Conservation (phyloP, 1,140 invertebrate species). For the Mercenaria mercenaria region DNA sequence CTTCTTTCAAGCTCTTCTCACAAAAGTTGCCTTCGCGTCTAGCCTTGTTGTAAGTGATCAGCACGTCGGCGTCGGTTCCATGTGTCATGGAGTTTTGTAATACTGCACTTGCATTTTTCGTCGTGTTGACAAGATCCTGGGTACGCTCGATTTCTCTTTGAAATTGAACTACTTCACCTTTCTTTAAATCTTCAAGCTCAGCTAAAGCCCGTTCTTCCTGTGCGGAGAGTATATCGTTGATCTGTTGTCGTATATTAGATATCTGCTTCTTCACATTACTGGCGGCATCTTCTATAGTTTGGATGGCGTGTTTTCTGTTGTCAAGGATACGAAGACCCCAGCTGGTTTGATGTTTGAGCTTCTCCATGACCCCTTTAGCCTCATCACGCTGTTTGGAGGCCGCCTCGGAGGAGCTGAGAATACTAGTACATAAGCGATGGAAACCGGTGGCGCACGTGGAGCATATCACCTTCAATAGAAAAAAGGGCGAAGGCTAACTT, state of each 20-base stretch:
- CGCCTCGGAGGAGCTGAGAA: constrained; percentile 66
- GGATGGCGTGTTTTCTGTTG: constrained; percentile 65
- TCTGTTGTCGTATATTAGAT: constrained; percentile 65
- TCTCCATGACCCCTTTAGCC: constrained; percentile 63
- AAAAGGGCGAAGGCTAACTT: no score
- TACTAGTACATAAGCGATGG: constrained; percentile 69
- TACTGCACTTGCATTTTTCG: constrained; percentile 65
- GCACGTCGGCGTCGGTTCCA: constrained; percentile 69
- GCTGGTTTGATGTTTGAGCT: constrained; percentile 65
- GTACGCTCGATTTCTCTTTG: constrained; percentile 66
- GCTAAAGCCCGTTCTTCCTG: constrained; percentile 65
- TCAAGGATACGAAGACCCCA: constrained; percentile 69
- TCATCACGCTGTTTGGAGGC: constrained; percentile 67
- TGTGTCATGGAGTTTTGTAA: constrained; percentile 69
- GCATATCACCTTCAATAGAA: constrained; percentile 57
- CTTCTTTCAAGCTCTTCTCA: constrained; percentile 66
- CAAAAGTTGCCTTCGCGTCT: constrained; percentile 63
- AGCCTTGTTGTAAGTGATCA: constrained; percentile 67
- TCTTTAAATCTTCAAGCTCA: constrained; percentile 61
- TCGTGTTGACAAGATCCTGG: constrained; percentile 67
- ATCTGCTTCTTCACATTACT: constrained; percentile 68
- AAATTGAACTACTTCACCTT: constrained; percentile 62
- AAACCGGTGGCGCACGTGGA: constrained; percentile 68
- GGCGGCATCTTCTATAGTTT: constrained; percentile 61
- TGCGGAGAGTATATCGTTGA: constrained; percentile 66